Evolutionary conservation across 2,888 invertebrate genomes (phyloP), one percentile per base, ranked within the genome.

Genomic region (Panzeria rudis): DNA sequence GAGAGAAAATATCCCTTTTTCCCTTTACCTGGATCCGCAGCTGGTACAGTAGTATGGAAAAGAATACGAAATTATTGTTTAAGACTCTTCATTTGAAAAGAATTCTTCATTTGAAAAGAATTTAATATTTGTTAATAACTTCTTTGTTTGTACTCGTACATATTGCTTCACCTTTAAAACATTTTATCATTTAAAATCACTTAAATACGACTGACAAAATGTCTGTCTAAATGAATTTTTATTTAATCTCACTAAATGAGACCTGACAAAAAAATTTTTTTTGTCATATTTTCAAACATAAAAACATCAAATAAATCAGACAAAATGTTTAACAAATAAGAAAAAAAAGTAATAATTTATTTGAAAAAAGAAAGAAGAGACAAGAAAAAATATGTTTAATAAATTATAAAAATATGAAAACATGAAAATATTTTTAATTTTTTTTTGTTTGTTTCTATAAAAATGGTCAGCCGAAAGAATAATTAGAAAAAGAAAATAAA

Each of bases 401-500:
- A 80, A 80, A 73, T 80, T 80, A 73, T 73, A 73, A 80, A 80
- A 80, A 73, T 80, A 80, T 80, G 80, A 73, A 80, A 80, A 80
- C 80, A 80, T 80, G 80, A 80, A 66, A 80, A 80, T 80, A 80
- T 80, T 59, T 80, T 23, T 5, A 50, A 4, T 61, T 69, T 50
- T 5, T 35, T 66, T 35, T 61, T 78, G 61, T 61, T 69, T 47
- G 1, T 29, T 59, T 25, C 17, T 54, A 38, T 11, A 38, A 62
- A 75, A 75, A 56, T 64, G 69, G 76, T 76, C 76, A 78, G 61
- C 59, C 41, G 61, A 69, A 69, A 62, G 50, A 38, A 59, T 80
- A 47, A 54, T 61, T 56, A 76, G 41, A 61, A 52, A 35, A 77
- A 11, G 32, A 23, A 54, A 38, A 77, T 44, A 62, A 73, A 61